Evolutionary conservation across 2,888 invertebrate genomes (phyloP), one percentile per base, ranked within the genome.

Genomic region (Eurois occulta): DNA sequence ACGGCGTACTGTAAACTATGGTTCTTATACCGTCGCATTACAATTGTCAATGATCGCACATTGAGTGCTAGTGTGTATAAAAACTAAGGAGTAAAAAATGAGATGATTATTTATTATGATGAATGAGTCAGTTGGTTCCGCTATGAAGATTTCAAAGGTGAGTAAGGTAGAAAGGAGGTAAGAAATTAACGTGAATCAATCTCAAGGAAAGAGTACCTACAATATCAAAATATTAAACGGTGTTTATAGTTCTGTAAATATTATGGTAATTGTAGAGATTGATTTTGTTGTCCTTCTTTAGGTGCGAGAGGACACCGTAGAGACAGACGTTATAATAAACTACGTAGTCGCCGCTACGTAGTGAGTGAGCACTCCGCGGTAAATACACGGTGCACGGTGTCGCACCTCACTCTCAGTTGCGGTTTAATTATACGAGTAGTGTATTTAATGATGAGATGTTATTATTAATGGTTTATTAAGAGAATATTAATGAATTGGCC

Each of bases 61-160:
- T 81, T 52, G 75, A 66, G 48, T n/a, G 62, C 72, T 75, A 73
- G 79, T 83, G 77, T 48, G 62, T 84, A 87, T 84, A 90, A 91
- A 93, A 92, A 90, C 85, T 84, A 66, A 73, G 74, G 78, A 80
- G 84, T 84, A 92, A 92, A 94, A 93, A 93, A 84, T 84, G 78
- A 79, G 88, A 89, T 86, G 87, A 91, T 91, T 87, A 90, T 89
- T 90, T 90, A 89, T 89, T 87, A 92, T 92, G 91, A 93, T 92
- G 92, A 93, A 93, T 93, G 91, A 91, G 84, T 88, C 89, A 89
- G 89, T 88, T 81, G 85, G 87, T 89, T 90, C 83, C 81, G 83
- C 87, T 80, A 85, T 75, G 87, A 82, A 84, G 82, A 83, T 85
- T 85, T 85, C 69, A 86, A 80, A 87, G 82, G 81, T 78, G 76